phyloP scores from a whole-genome alignment of 2,888 invertebrate species.

The Ptilodon capucinus region DNA sequence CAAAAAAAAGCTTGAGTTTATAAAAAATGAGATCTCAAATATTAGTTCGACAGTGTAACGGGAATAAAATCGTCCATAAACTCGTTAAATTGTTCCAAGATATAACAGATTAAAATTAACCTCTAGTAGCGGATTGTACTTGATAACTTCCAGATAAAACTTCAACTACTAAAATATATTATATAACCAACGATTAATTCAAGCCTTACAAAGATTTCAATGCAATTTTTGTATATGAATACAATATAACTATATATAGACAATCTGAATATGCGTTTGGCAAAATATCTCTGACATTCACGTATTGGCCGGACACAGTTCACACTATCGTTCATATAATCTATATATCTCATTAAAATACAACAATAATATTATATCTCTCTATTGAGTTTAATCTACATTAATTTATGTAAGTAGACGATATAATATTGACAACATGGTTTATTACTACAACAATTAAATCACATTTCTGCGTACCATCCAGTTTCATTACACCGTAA shows the following conservation, averaged over 20 bases:
- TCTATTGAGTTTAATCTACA: slow-evolving; percentile 74
- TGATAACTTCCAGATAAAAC: slow-evolving; percentile 53
- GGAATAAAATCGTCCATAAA: slow-evolving; percentile 67
- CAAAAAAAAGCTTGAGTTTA: slow-evolving; percentile 39
- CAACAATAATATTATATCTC: slow-evolving; percentile 76
- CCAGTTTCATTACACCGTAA: slow-evolving; percentile 58
- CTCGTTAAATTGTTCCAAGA: slow-evolving; percentile 60
- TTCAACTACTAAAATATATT: slow-evolving; percentile 40
- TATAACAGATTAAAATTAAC: slow-evolving; percentile 42
- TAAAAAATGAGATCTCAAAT: slow-evolving; percentile 76
- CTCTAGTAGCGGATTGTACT: slow-evolving; percentile 70
- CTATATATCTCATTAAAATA: slow-evolving; percentile 68
- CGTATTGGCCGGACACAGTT: slow-evolving; percentile 75
- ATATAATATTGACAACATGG: slow-evolving; percentile 67
- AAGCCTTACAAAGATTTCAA: slow-evolving; percentile 59
- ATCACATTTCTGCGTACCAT: slow-evolving; percentile 74
- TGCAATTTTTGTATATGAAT: slow-evolving; percentile 58
- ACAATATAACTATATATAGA: slow-evolving; percentile 44
- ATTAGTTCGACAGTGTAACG: slow-evolving; percentile 75
- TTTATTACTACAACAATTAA: slow-evolving; percentile 77
- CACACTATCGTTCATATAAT: slow-evolving; percentile 64
- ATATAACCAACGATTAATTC: slow-evolving; percentile 45
- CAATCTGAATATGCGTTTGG: slow-evolving; percentile 62
- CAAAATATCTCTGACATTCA: slow-evolving; percentile 68
- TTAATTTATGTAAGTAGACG: slow-evolving; percentile 68